Conservation (phyloP, 2,113 vertebrate genomes). For the Sminthopsis crassicaudata region DNA sequence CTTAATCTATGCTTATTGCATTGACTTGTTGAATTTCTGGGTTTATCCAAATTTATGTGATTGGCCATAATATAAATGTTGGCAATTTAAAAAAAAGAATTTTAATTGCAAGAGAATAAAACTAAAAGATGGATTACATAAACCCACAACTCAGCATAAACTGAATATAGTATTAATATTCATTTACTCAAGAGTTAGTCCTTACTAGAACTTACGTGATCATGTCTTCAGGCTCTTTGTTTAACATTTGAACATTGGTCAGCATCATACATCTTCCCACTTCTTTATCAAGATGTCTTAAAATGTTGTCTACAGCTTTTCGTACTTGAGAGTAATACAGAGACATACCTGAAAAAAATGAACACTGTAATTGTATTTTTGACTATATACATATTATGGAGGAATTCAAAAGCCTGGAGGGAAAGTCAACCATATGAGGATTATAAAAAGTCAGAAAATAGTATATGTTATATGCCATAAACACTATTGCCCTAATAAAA, state of each 20-base stretch:
- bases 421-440: conserved; percentile 49
- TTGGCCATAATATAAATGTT: not conserved
- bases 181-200: not conserved
- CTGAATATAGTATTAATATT: not conserved
- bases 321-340: conserved; percentile 98
- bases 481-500: conserved; percentile 10
- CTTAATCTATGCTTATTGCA: not conserved
- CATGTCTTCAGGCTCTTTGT: conserved; percentile 99
- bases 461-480: not conserved
- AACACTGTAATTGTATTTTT: not conserved
- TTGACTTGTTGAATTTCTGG: not conserved
- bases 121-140: conserved; percentile 16
- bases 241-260: conserved; percentile 97
- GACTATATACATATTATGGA: conserved; percentile 19
- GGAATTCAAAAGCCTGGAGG: conserved; percentile 21
- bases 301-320: conserved; percentile 97
- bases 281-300: conserved; percentile 98
- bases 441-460: conserved; percentile 52
- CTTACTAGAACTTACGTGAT: conserved; percentile 92
- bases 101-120: conserved; percentile 17
- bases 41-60: conserved; percentile 10
- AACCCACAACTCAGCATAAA: not conserved
- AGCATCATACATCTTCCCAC: conserved; percentile 99
- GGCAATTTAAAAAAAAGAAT: not conserved
- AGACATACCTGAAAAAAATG: conserved; percentile 92